phyloP scores from a whole-genome alignment of 1,140 invertebrate species.

The Nebria ingens region DNA sequence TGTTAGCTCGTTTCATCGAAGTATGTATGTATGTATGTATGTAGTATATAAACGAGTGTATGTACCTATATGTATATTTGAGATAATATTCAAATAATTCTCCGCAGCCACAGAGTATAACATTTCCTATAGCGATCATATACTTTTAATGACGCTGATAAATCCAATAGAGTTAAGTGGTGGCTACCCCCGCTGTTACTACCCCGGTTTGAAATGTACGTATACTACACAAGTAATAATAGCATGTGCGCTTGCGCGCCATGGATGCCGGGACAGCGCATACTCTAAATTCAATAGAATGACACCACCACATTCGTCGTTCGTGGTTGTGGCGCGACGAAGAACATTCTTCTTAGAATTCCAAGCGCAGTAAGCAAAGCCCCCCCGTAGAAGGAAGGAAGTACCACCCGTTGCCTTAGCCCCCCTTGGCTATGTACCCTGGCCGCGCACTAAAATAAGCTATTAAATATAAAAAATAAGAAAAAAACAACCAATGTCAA shows the following conservation, averaged over 20 bases:
- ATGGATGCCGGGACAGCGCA: background rate
- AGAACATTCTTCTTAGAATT: conserved; percentile 3
- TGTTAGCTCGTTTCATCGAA: no score
- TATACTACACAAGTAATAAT: background rate
- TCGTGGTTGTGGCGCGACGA: background rate
- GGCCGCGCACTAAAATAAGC: background rate
- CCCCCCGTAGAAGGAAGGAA: conserved; percentile 3
- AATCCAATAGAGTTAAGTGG: background rate
- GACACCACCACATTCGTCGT: no score
- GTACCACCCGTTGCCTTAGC: background rate
- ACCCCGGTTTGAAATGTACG: background rate
- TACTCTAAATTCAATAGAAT: background rate
- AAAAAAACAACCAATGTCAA: conserved; percentile 1
- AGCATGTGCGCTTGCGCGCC: background rate
- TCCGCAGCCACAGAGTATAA: no score
- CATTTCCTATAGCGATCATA: no score
- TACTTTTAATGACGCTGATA: background rate
- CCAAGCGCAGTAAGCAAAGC: background rate
- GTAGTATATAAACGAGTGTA: no score
- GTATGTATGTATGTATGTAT: no score
- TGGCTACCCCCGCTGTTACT: background rate
- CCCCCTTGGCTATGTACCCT: background rate
- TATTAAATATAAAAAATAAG: background rate
- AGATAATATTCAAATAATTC: no score
- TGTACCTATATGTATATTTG: no score